Percentiles rank a stretch among this genome's conserved stretches.
Conservation (phyloP, 2,797 vertebrate species). For the Ptychobarbus kaznakovi region DNA sequence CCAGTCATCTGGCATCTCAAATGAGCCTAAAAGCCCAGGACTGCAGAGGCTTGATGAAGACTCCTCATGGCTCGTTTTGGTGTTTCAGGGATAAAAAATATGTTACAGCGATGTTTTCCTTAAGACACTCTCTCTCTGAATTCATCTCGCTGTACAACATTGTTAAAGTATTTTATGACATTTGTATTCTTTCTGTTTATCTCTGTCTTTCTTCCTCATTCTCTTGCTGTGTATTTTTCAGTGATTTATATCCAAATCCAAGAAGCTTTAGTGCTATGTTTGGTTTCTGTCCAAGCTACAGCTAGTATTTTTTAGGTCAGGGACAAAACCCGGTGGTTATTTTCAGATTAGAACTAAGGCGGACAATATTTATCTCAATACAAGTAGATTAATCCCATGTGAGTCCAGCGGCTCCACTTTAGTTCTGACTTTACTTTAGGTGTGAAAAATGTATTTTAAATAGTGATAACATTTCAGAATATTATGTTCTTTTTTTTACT, state of each 20-base stretch:
- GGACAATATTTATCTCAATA: not conserved
- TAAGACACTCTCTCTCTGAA: not conserved
- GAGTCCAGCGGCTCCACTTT: not conserved
- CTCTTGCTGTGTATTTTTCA: conserved; percentile 1
- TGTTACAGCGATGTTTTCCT: not conserved
- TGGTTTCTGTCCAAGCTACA: not conserved
- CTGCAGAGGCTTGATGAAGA: not conserved
- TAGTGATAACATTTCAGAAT: not conserved
- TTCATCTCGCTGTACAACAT: conserved; percentile 12
- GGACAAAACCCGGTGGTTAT: conserved; percentile 7
- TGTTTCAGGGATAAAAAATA: not conserved
- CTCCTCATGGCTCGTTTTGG: not conserved
- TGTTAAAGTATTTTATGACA: not conserved
- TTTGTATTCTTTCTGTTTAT: not conserved
- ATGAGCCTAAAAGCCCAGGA: conserved; percentile 5
- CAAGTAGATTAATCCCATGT: not conserved
- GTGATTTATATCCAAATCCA: conserved; percentile 12
- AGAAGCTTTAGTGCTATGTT: conserved; percentile 1
- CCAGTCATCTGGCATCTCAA: not conserved
- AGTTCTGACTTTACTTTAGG: no score
- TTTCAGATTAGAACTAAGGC: conserved; percentile 8
- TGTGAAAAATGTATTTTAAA: not conserved
- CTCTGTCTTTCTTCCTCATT: not conserved
- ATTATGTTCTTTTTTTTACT: not conserved
- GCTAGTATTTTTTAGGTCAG: conserved; percentile 1